Evolutionary conservation across 2,797 vertebrate species (phyloP).

Genomic region (Phataginus tetradactyla): DNA sequence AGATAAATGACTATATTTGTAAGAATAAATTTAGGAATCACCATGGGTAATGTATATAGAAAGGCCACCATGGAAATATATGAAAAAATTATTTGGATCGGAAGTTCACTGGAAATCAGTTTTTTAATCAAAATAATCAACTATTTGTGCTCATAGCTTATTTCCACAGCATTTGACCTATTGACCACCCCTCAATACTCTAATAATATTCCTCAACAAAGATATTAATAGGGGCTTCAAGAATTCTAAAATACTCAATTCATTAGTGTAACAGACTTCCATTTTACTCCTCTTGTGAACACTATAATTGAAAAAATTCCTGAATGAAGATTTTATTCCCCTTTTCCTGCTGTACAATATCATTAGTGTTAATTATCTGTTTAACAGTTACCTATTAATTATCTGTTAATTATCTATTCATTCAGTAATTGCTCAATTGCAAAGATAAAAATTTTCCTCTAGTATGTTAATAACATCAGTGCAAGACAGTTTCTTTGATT

Average conservation of each 20-base stretch:
- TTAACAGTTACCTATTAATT: too few species aligned
- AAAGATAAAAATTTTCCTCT: neutral
- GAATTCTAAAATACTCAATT: neutral
- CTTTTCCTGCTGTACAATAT: neutral
- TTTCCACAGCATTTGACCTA: neutral
- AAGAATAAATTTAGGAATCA: neutral
- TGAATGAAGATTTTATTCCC: neutral
- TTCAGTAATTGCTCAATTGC: neutral
- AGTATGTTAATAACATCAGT: neutral
- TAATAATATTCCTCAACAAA: neutral
- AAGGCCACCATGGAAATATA: neutral
- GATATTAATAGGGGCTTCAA: neutral
- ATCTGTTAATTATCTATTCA: neutral
- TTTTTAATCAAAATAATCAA: neutral
- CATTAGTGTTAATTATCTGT: neutral
- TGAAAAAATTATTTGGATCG: neutral
- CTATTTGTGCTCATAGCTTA: neutral
- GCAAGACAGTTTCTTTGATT: neutral
- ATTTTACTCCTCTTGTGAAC: neutral
- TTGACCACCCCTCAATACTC: neutral
- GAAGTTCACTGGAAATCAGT: neutral
- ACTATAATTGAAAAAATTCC: neutral
- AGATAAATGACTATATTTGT: neutral
- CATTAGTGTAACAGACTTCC: neutral
- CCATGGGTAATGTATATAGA: neutral